Evolutionary conservation across 2,797 vertebrate genomes (phyloP).

Genomic region (Crocidura indochinensis): DNA sequence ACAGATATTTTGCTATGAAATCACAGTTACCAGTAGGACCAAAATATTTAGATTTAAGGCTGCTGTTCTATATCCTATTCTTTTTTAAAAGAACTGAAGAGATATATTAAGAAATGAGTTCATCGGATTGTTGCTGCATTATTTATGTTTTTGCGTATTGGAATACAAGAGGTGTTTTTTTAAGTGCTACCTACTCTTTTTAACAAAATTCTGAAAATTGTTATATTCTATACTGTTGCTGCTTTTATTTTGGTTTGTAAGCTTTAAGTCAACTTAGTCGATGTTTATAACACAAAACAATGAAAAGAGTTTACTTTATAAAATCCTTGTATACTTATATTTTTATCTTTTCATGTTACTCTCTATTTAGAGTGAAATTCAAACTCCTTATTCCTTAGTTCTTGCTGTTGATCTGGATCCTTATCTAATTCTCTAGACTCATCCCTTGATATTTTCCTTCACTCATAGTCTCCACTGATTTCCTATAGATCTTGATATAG

Average conservation of each 20-base stretch:
- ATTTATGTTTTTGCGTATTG: slow-evolving; percentile 12
- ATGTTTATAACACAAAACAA: not conserved
- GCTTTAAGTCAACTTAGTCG: slow-evolving; percentile 31
- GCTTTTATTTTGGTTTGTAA: slow-evolving; percentile 41
- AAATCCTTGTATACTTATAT: not conserved
- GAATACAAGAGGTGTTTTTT: not conserved
- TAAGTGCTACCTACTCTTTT: not conserved
- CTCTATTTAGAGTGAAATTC: not conserved
- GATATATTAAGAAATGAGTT: not conserved
- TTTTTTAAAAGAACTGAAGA: not conserved
- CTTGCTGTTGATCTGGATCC: not conserved
- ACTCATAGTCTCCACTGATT: not conserved
- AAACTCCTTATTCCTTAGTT: not conserved
- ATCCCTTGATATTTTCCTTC: not conserved
- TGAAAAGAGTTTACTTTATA: not conserved
- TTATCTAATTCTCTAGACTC: not conserved
- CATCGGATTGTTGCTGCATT: not conserved
- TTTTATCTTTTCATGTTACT: not conserved
- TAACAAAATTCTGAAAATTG: slow-evolving; percentile 34
- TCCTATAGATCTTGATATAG: not conserved
- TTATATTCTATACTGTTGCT: not conserved
- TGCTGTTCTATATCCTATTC: not conserved
- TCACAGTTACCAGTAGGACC: too few relatives aligned
- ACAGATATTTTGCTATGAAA: too few relatives aligned
- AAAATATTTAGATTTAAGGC: not conserved